Evolutionary conservation across 2,888 invertebrate species (phyloP).

Genomic region (Entomobrya multifasciata): DNA sequence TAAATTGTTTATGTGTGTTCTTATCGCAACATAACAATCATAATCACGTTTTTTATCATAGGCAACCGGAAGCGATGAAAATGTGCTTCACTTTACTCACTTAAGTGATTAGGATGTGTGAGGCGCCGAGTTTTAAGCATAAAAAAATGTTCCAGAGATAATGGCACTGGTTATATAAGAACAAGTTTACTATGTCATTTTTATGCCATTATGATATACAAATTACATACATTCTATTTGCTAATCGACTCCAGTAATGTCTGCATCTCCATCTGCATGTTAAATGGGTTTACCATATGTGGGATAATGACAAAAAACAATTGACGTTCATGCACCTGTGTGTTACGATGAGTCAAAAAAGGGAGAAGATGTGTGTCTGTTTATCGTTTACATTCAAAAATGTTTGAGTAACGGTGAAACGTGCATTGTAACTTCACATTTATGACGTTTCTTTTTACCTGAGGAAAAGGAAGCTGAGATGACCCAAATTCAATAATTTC

Average conservation of each 20-base stretch:
- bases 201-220: not conserved
- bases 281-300: not conserved
- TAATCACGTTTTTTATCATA: constrained; percentile 25
- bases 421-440: not conserved
- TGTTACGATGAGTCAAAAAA: not conserved
- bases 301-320: not conserved
- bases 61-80: constrained; percentile 39
- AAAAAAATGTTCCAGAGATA: constrained; percentile 8
- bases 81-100: constrained; percentile 13
- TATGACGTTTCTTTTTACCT: not conserved
- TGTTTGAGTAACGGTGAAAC: constrained; percentile 22
- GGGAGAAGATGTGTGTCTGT: not conserved
- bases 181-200: not conserved
- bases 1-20: not conserved
- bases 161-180: not conserved
- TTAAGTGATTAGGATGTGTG: not conserved
- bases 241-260: not conserved
- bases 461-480: constrained; percentile 9
- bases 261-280: not conserved
- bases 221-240: not conserved
- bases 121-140: not conserved
- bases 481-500: constrained; percentile 10
- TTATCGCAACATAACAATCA: constrained; percentile 17
- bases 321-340: too few relatives aligned
- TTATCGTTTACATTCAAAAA: not conserved